A percentile compares a stretch with the other conserved stretches of the same genome.
Conservation (phyloP, 2,888 invertebrate genomes). For the Ypsolopha scabrella region DNA sequence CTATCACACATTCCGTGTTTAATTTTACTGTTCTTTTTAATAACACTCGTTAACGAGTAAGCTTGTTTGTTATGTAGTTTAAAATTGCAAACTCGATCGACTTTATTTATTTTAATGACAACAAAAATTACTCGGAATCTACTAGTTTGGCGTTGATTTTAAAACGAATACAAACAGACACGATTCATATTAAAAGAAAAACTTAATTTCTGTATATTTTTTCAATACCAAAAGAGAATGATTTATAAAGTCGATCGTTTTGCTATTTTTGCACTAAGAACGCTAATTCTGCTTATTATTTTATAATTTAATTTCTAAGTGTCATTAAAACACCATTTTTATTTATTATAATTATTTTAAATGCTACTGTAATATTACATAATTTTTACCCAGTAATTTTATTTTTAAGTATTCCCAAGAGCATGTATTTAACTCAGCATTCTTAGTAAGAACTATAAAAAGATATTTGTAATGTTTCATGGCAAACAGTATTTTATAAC, state of each 20-base stretch:
- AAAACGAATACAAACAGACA: no score
- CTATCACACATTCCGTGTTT: neutral
- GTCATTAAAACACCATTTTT: neutral
- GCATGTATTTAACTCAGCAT: neutral
- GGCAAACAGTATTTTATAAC: slow-evolving; percentile 27
- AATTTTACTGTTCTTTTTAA: neutral
- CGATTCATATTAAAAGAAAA: no score
- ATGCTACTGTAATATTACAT: neutral
- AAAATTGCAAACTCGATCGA: neutral
- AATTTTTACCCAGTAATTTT: neutral
- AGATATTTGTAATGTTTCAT: neutral
- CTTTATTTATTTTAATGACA: no score
- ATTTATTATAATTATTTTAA: neutral
- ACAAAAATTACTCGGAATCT: no score
- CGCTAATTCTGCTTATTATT: neutral
- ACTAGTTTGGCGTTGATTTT: no score
- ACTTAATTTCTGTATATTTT: no score
- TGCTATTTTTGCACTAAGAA: neutral
- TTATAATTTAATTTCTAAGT: neutral
- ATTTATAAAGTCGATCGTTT: neutral
- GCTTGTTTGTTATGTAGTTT: neutral
- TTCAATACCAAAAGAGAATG: neutral
- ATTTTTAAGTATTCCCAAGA: neutral
- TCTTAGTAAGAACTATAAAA: neutral
- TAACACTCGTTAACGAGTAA: neutral